A percentile compares a stretch with the other conserved stretches of the same genome.
Evolutionary conservation across 2,888 invertebrate species (phyloP).

Genomic region (Erynnis tages): DNA sequence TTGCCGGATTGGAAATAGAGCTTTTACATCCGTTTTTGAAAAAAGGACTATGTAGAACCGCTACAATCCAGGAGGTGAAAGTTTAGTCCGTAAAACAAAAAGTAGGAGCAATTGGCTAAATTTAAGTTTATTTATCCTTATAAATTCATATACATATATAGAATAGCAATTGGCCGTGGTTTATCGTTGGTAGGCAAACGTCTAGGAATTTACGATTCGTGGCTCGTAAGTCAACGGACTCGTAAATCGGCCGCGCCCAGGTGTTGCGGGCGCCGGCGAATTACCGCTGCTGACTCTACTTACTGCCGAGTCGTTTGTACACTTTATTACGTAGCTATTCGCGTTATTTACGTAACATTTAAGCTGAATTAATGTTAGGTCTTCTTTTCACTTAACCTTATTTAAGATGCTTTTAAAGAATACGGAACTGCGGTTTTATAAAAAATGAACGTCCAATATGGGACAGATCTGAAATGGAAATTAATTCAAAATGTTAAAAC

Average conservation of each 20-base stretch:
- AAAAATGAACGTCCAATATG: no score
- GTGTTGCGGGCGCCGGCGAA: constrained; percentile 44
- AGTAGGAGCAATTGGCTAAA: no score
- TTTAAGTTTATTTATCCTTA: neutral
- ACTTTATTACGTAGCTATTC: constrained; percentile 6
- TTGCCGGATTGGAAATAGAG: no score
- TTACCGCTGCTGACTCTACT: constrained; percentile 35
- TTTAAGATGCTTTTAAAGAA: no score
- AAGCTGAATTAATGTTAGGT: neutral
- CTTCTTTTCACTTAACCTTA: no score
- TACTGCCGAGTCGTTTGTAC: constrained; percentile 6
- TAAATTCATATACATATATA: neutral
- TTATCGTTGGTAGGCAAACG: constrained; percentile 18
- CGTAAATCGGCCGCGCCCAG: constrained; percentile 56
- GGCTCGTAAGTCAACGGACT: constrained; percentile 41
- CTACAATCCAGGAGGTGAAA: no score
- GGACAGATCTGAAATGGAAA: no score
- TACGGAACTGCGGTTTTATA: no score
- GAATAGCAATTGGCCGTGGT: neutral
- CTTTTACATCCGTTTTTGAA: no score
- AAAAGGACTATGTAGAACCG: no score
- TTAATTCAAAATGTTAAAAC: no score
- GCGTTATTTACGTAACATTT: constrained; percentile 3
- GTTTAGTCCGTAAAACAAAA: no score
- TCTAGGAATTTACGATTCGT: constrained; percentile 36